Conservation (phyloP, 1,140 invertebrate species). For the Pemphigus obesinymphae region DNA sequence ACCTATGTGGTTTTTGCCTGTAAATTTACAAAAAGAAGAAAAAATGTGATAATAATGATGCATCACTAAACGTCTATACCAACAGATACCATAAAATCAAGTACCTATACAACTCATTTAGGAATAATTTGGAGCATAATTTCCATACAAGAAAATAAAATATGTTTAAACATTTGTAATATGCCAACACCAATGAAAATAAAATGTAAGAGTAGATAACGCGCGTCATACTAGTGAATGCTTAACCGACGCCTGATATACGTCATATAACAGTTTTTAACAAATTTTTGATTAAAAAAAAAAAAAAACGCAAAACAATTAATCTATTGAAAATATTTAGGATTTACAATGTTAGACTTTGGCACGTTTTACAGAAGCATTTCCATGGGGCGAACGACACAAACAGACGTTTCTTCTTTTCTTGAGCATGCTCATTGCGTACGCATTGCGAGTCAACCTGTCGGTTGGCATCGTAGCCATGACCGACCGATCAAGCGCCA, state of each 20-base stretch:
- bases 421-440: slow-evolving; percentile 75
- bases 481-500: slow-evolving; percentile 69
- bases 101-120: not conserved
- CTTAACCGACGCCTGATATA: not conserved
- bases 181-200: not conserved
- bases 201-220: not conserved
- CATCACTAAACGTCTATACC: not conserved
- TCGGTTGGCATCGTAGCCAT: slow-evolving; percentile 92
- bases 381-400: slow-evolving; percentile 54
- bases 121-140: not conserved
- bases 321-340: too few species aligned
- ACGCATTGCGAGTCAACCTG: slow-evolving; percentile 86
- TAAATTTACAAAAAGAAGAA: too few species aligned
- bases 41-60: not conserved
- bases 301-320: not conserved
- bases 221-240: not conserved
- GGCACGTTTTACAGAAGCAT: not conserved
- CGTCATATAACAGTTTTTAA: not conserved
- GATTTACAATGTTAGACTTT: not conserved
- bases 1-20: too few species aligned
- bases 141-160: not conserved
- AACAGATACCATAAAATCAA: too few species aligned
- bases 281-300: not conserved
- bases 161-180: not conserved
- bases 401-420: slow-evolving; percentile 74